Base-by-base conservation (phyloP, 2,797 vertebrate genomes). In the Falco biarmicus region DNA sequence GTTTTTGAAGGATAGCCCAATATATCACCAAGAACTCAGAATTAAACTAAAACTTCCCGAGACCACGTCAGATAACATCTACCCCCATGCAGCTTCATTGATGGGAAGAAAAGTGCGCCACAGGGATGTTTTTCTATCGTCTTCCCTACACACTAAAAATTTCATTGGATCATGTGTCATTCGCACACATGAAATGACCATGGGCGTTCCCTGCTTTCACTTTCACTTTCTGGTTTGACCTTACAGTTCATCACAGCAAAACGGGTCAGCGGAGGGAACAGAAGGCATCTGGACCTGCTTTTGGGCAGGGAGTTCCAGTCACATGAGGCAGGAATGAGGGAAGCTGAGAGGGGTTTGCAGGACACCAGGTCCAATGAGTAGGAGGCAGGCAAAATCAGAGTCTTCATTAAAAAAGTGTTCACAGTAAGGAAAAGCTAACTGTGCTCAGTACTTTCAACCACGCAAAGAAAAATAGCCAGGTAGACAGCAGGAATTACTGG, bases 401-500 rank as follows among this genome's bases (percentile, higher is more conserved):
- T 37, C 15, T 75, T 59, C n/a, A 13, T 28, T 12, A 84, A 68
- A 76, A 39, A 78, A 63, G 39, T 2, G 1, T 65, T 78, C 11
- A 1, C 48, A 78, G 61, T 78, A 85, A 88, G 37, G 24, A 81
- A 87, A 78, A 91, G 29, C 15, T 61, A 87, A 61, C 45, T 9
- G 1, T 37, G 39, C 11, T 81, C 18, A 37, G 22, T 51, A 25
- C 24, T 68, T 92, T 48, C 50, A 86, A 59, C 26, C 43, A 69
- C 0, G 0, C 17, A 22, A 48, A 87, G 56, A 12, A 39, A 48
- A 80, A 83, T 88, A 48, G 34, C 13, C 15, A 60, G 34, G 64
- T 57, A 85, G 48, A 43, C 84, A 87, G 68, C 71, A 78, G 60
- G 60, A 85, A 66, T n/a, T 71, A 41, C 57, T 85, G 76, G 57